A percentile compares a stretch with the other conserved stretches of the same genome.
phyloP scores from a whole-genome alignment of 92 coral and sea anemone genomes.

The Zoanthus gigantus region DNA sequence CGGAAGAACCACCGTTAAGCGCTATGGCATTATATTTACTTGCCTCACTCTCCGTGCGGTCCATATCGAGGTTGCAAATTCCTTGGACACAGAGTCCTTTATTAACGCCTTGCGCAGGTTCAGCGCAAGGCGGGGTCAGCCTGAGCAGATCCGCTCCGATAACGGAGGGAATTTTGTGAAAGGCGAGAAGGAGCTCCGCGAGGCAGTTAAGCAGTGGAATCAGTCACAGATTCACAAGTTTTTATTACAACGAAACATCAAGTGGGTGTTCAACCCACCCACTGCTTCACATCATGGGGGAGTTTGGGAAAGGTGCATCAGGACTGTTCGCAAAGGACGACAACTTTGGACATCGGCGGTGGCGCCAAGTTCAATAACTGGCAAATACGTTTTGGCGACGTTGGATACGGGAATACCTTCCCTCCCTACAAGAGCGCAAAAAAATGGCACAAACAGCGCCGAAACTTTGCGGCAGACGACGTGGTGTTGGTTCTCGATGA shows the following conservation, averaged over 20 bases:
- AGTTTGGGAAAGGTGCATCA: conserved; percentile 73
- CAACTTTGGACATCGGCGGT: conserved; percentile 26
- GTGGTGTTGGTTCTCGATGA: conserved; percentile 49
- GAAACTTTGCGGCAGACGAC: conserved; percentile 43
- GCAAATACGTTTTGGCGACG: conserved; percentile 45
- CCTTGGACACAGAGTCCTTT: conserved; percentile 62
- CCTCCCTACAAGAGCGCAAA: conserved; percentile 51
- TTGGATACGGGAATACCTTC: conserved; percentile 57
- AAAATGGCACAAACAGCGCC: conserved; percentile 40
- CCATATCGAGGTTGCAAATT: conserved; percentile 62
- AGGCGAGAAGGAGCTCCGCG: conserved; percentile 54
- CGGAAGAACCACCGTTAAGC: conserved; percentile 64
- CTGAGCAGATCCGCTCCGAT: conserved; percentile 68
- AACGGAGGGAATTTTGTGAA: conserved; percentile 64
- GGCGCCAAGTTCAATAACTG: conserved; percentile 56
- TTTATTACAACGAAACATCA: conserved; percentile 46
- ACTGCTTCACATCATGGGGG: conserved; percentile 74
- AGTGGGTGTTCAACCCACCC: conserved; percentile 77
- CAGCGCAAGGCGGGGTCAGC: conserved; percentile 56
- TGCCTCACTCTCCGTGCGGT: conserved; percentile 55
- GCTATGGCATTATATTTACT: conserved; percentile 64
- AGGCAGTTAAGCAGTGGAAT: conserved; percentile 61
- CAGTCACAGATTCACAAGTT: conserved; percentile 57
- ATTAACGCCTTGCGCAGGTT: conserved; percentile 50
- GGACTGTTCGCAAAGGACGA: conserved; percentile 63